Base-by-base conservation (phyloP, 2,113 vertebrate genomes). In the Gopherus evgoodei region DNA sequence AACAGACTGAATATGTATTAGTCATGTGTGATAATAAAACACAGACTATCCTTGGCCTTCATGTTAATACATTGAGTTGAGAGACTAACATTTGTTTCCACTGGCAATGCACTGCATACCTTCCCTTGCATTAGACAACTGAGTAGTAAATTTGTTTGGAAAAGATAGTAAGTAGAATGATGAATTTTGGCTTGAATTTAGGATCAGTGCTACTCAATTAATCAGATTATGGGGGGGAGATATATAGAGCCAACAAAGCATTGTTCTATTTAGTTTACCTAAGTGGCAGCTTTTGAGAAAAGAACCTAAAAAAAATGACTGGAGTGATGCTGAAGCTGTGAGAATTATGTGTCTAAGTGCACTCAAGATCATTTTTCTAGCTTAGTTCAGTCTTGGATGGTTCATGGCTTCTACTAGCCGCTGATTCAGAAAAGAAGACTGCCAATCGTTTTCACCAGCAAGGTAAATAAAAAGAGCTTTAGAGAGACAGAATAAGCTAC, bases 361-460 rank as follows among this genome's bases (percentile, higher is more conserved):
- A 44, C 31, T 59, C 47, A 14, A 52, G 65, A 90, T 80, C 81
- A 84, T 72, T 89, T 93, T 87, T 22, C 85, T 57, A 85, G 31
- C 38, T 91, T 88, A 38, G 38, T 84, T 96, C 25, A 59, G 10
- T 62, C 52, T 91, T 96, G 84, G 85, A 90, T 78, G 81, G 81
- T 25, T 90, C 86, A 76, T 90, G 90, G 76, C 14, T 86, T 92
- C 76, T 90, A 84, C 49, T 81, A 91, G 87, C 56, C 84, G 84
- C 47, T 88, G 94, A 92, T 93, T 98, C 92, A 93, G 93, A 95
- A 95, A 79, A 95, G 84, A 97, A 93, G 59, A 96, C 96, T 94
- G 87, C 59, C 80, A 44, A 81, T 89, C 79, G 75, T 97, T 96
- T 96, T 93, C 87, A 88, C 53, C 79, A 96, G 56, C 38, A 95